Evolutionary conservation across 2,888 invertebrate genomes (phyloP).

Genomic region (Gerris lacustris): DNA sequence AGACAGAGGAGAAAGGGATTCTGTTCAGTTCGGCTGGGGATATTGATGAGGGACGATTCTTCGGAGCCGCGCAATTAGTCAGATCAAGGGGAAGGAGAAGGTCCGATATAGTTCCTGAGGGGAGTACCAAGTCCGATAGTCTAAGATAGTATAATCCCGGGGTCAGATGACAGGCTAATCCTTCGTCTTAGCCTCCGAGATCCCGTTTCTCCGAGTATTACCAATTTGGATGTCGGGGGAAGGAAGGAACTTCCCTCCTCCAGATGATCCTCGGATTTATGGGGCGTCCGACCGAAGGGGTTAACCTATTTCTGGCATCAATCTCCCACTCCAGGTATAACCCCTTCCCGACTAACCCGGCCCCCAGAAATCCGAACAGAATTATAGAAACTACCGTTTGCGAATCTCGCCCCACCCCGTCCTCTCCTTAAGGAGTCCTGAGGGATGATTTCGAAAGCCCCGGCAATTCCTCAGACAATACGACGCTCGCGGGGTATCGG

Average conservation of each 20-base stretch:
- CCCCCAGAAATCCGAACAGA: not conserved
- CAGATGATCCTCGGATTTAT: slow-evolving; percentile 5
- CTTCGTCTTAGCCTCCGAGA: not conserved
- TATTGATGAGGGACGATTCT: slow-evolving; percentile 3
- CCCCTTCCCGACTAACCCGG: not conserved
- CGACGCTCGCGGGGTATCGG: not conserved
- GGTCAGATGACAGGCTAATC: slow-evolving; percentile 5
- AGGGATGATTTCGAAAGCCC: not conserved
- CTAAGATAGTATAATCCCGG: not conserved
- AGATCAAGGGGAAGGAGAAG: not conserved
- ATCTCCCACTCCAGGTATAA: not conserved
- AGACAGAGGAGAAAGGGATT: not conserved
- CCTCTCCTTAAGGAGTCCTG: not conserved
- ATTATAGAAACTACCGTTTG: slow-evolving; percentile 2
- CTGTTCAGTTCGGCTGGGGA: not conserved
- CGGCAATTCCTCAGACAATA: slow-evolving; percentile 3
- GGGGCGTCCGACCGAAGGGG: not conserved
- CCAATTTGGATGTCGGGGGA: not conserved
- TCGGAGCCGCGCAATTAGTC: slow-evolving; percentile 3
- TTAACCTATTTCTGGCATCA: slow-evolving; percentile 3
- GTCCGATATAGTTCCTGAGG: not conserved
- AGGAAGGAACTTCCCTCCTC: not conserved
- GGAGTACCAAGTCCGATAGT: not conserved
- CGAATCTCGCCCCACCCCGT: not conserved
- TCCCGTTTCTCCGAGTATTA: not conserved